Evolutionary conservation across 2,113 vertebrate species (phyloP), one percentile per base, ranked within the genome.

Genomic region (Illadopsis cleaveri): DNA sequence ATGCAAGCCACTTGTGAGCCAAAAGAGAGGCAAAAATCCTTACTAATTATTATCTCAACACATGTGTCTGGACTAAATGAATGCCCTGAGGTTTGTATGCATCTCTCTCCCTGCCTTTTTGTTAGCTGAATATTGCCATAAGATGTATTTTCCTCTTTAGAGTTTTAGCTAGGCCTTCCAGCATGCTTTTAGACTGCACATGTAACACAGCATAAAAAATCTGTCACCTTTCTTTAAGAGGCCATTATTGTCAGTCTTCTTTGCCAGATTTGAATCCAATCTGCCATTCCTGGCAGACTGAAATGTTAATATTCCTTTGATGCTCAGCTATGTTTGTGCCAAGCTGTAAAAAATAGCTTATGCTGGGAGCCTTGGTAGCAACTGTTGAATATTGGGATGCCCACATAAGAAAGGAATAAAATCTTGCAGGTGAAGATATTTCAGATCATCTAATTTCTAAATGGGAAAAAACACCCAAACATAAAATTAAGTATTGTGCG

Each of bases 161-260:
- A 89, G 42, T 40, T 92, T 86, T 69, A 86, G 93, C 89, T 79
- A 94, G 54, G 56, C 92, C 85, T 94, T 94, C 61, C 87, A 94
- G 80, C 71, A 37, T 88, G 87, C 37, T 94, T 85, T 96, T 86
- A 87, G 75, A 72, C 44, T 70, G 48, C 86, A 92, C 86, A 88
- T 85, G 95, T 94, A 94, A 78, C 95, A 58, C 79, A 64, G 62
- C 70, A 82, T 93, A 96, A 91, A 97, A 95, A 94, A 95, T 96
- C 82, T 94, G 61, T 60, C 83, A 95, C 87, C 94, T 93, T 96
- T 93, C 84, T 84, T 88, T 65, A 91, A 91, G 71, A 92, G 81
- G 57, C 82, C 91, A 84, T 92, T 96, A 94, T 91, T 93, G 93
- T 80, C 57, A 90, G 86, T 79, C 64, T 62, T 93, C 78, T 93